phyloP scores from a whole-genome alignment of 2,888 invertebrate species.

The Philhelius pedissequus region DNA sequence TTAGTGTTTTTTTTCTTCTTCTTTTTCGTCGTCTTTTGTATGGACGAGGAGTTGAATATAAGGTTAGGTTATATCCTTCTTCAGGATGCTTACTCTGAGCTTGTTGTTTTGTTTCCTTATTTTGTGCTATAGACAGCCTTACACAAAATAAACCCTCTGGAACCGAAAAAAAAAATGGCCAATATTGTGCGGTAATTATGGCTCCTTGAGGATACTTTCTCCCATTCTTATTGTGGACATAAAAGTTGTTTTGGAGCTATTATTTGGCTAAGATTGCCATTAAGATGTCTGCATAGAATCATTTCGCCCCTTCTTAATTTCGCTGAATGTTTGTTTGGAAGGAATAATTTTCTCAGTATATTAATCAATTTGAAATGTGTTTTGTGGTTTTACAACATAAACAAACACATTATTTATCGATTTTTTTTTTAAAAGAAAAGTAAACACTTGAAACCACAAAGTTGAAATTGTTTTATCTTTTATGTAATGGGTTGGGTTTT shows the following conservation, averaged over 20 bases:
- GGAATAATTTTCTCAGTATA: conserved; percentile 17
- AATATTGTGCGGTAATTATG: conserved; percentile 37
- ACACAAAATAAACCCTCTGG: not conserved
- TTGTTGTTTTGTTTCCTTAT: conserved; percentile 6
- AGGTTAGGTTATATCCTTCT: conserved; percentile 18
- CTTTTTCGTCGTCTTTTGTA: not conserved
- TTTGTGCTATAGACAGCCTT: conserved; percentile 4
- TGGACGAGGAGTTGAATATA: not conserved
- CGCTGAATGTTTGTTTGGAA: not conserved
- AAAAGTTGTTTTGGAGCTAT: conserved; percentile 1
- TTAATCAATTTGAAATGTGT: conserved; percentile 23
- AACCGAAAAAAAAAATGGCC: conserved; percentile 16
- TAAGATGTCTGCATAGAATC: conserved; percentile 27
- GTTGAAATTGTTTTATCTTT: conserved; percentile 26
- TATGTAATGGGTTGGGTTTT: not conserved
- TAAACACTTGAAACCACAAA: not conserved
- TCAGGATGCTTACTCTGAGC: conserved; percentile 1
- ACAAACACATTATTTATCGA: conserved; percentile 25
- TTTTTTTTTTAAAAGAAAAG: not conserved
- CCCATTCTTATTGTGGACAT: not conserved
- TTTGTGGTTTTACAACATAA: conserved; percentile 19
- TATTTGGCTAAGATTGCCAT: conserved; percentile 43
- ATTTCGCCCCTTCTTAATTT: not conserved
- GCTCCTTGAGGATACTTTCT: conserved; percentile 13
- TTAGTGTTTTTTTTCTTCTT: conserved; percentile 41